Evolutionary conservation across 1,140 invertebrate genomes (phyloP).

Genomic region (Diorhabda elongata): DNA sequence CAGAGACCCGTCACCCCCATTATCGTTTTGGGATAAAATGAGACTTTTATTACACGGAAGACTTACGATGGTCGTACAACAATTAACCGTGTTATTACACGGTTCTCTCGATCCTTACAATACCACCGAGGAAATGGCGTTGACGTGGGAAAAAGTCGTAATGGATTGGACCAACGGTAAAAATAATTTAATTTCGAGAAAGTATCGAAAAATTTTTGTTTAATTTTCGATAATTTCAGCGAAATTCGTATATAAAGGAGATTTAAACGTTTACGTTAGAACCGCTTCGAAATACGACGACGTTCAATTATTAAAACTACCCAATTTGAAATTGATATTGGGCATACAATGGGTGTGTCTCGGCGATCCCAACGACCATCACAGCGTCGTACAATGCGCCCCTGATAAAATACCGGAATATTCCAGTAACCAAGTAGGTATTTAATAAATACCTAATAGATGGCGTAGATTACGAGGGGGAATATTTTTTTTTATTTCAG

Average conservation of each 20-base stretch:
- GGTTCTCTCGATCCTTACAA: constrained; percentile 97
- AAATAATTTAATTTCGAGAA: not conserved
- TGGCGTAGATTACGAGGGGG: not conserved
- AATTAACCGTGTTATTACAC: constrained; percentile 84
- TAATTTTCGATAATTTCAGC: constrained; percentile 49
- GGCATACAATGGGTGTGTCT: constrained; percentile 89
- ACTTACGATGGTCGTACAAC: constrained; percentile 79
- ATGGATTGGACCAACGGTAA: constrained; percentile 94
- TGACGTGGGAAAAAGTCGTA: constrained; percentile 87
- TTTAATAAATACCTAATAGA: not conserved
- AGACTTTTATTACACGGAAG: constrained; percentile 88
- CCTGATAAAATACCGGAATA: constrained; percentile 96
- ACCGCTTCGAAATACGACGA: constrained; percentile 99
- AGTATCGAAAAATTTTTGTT: constrained; percentile 16
- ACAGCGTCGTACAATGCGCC: constrained; percentile 93
- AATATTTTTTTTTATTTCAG: constrained; percentile 39
- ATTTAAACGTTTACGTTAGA: constrained; percentile 82
- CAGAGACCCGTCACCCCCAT: constrained; percentile 85
- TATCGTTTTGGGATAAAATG: constrained; percentile 98
- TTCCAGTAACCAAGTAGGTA: constrained; percentile 79
- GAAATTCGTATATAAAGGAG: constrained; percentile 80
- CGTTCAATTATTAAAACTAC: constrained; percentile 85
- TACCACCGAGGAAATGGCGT: constrained; percentile 97
- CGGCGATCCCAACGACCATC: constrained; percentile 92
- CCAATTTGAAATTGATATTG: constrained; percentile 79